phyloP scores from a whole-genome alignment of 2,888 invertebrate species.

The Polylopha cassiicola region DNA sequence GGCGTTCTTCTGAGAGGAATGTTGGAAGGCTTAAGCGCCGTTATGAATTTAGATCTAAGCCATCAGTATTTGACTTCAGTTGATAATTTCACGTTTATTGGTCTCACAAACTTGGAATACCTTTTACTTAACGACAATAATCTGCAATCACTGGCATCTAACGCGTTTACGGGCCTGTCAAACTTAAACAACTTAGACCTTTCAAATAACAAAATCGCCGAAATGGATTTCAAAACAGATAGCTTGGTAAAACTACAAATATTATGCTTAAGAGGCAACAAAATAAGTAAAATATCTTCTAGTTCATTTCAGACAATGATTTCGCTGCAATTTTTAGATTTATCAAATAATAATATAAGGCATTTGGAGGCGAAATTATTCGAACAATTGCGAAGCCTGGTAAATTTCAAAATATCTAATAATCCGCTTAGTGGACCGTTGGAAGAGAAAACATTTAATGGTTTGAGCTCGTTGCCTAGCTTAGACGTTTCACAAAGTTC shows the following conservation, averaged over 20 bases:
- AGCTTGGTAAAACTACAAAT: constrained; percentile 40
- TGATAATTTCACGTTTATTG: constrained; percentile 48
- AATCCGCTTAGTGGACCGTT: constrained; percentile 47
- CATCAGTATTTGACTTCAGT: constrained; percentile 41
- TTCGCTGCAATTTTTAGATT: constrained; percentile 43
- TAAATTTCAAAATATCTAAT: constrained; percentile 44
- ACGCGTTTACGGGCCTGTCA: constrained; percentile 40
- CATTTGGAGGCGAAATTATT: constrained; percentile 43
- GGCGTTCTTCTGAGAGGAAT: constrained; percentile 41
- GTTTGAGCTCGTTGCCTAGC: constrained; percentile 42
- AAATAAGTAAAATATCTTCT: constrained; percentile 37
- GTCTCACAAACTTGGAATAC: constrained; percentile 33
- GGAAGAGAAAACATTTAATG: constrained; percentile 43
- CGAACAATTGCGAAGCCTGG: constrained; percentile 35
- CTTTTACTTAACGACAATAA: constrained; percentile 48
- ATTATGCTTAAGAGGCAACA: constrained; percentile 42
- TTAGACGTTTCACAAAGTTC: constrained; percentile 50
- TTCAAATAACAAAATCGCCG: constrained; percentile 44
- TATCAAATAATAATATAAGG: constrained; percentile 50
- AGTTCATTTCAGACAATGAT: constrained; percentile 38
- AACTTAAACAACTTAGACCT: constrained; percentile 43
- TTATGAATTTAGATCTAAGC: constrained; percentile 41
- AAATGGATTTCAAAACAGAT: constrained; percentile 42
- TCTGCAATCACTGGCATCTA: constrained; percentile 34
- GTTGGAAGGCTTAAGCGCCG: no score